Base-by-base conservation (phyloP, 1,140 invertebrate species). In the Procambarus virginalis region DNA sequence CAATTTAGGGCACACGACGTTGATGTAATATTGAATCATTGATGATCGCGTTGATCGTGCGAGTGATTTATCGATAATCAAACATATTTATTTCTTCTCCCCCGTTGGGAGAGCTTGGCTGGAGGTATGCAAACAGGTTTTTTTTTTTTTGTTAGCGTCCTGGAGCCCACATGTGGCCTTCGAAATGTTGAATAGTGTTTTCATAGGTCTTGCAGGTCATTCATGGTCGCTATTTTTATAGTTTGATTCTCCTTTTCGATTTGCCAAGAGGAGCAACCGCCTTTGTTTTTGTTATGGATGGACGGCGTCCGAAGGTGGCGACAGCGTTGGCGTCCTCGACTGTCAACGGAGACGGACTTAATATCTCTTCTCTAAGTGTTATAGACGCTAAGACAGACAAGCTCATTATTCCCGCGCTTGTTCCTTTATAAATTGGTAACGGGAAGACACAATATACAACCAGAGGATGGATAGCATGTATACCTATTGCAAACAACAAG, bases 141-240 rank as follows among this genome's bases (percentile, higher is more conserved):
- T n/a, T n/a, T n/a, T n/a, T n/a, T n/a, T n/a, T n/a, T 8, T 58
- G 10, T 20, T 48, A 22, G 22, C n/a, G 79, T 12, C 10, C 12
- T 64, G 76, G 17, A 17, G 22, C 58, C 22, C 51, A 81, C 34
- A 64, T 58, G 55, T 46, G 84, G 84, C 49, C 76, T 60, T 55
- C 79, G 49, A 89, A 89, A 84, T 79, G 75, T 89, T 89, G 81
- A 82, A 84, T 84, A 84, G 87, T 89, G 87, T 89, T 89, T 84
- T 89, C 87, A 89, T 89, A 89, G 87, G 87, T 89, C 87, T 89
- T 84, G 81, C 81, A 89, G 60, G 81, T 81, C 82, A 79, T 89
- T 89, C 81, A 89, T 17, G n/a, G 55, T 46, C 80, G 9, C 70
- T 83, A 68, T 83, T 89, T 89, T 89, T 83, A 84, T 48, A 77